Conservation (phyloP, 2,888 invertebrate species). For the Pimpla rufipes region DNA sequence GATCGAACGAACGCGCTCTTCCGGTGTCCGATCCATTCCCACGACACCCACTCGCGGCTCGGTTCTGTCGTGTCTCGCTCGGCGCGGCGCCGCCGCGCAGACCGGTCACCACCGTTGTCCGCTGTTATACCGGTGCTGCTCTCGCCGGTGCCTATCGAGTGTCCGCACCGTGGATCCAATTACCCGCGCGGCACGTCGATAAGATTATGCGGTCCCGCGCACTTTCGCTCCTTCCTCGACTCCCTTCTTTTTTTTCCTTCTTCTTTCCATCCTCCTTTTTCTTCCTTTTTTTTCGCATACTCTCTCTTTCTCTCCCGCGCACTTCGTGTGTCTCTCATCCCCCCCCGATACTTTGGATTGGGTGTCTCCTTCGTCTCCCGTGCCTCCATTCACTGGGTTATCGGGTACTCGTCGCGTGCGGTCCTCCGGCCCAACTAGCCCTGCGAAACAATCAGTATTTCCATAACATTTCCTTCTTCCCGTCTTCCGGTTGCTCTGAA, state of each 20-base stretch:
- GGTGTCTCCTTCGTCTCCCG: neutral
- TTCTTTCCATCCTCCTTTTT: conserved; percentile 24
- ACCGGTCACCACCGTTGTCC: conserved; percentile 37
- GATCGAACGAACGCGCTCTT: conserved; percentile 53
- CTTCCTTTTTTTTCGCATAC: neutral
- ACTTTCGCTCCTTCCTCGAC: conserved; percentile 53
- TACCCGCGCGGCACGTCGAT: conserved; percentile 59
- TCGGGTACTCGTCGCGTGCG: conserved; percentile 35
- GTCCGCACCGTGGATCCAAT: conserved; percentile 66
- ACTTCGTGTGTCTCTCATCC: neutral
- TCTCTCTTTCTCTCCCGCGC: neutral
- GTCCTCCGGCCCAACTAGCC: conserved; percentile 1
- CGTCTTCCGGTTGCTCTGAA: neutral
- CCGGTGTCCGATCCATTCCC: conserved; percentile 61
- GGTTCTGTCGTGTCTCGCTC: conserved; percentile 41
- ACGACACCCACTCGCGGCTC: conserved; percentile 62
- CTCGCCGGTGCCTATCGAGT: conserved; percentile 55
- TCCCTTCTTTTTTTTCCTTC: conserved; percentile 15
- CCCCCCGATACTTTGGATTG: neutral
- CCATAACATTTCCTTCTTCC: neutral
- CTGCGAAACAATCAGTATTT: neutral
- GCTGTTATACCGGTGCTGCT: conserved; percentile 7
- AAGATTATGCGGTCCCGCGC: conserved; percentile 61
- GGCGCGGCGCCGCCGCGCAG: conserved; percentile 21
- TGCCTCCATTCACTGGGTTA: conserved; percentile 17